phyloP scores from a whole-genome alignment of 2,797 vertebrate species.

The Poecilia picta region DNA sequence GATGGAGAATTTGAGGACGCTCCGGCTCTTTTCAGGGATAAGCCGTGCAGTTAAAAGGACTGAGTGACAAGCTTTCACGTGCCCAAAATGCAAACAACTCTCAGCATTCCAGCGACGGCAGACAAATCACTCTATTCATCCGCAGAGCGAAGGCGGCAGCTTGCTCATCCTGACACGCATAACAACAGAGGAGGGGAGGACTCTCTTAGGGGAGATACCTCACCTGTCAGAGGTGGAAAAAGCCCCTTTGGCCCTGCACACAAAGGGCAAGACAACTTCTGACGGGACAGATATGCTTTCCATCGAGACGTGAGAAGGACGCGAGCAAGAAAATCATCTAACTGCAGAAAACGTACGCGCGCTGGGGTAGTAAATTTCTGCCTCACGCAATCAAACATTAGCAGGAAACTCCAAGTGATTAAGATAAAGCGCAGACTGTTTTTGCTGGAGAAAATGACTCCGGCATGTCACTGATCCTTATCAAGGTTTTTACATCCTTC shows the following conservation, averaged over 20 bases:
- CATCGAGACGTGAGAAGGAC: conserved; percentile 11
- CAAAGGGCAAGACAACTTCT: conserved; percentile 34
- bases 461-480: conserved; percentile 7
- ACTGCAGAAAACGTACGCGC: not conserved
- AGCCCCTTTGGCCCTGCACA: conserved; percentile 57
- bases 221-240: conserved; percentile 71
- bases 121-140: conserved; percentile 64
- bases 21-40: conserved; percentile 59
- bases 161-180: conserved; percentile 53
- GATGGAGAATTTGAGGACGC: conserved; percentile 50
- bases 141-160: conserved; percentile 37
- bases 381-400: conserved; percentile 1
- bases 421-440: conserved; percentile 18
- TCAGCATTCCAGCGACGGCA: conserved; percentile 70
- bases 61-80: conserved; percentile 69
- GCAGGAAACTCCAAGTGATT: conserved; percentile 20
- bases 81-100: conserved; percentile 75
- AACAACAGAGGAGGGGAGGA: conserved; percentile 16
- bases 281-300: conserved; percentile 55
- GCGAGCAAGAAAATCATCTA: conserved; percentile 8
- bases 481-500: conserved; percentile 34
- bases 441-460: conserved; percentile 15
- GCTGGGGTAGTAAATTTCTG: conserved; percentile 1
- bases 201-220: conserved; percentile 49
- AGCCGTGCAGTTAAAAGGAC: conserved; percentile 52